phyloP scores from a whole-genome alignment of 2,888 invertebrate species.

The Plagodis pulveraria region DNA sequence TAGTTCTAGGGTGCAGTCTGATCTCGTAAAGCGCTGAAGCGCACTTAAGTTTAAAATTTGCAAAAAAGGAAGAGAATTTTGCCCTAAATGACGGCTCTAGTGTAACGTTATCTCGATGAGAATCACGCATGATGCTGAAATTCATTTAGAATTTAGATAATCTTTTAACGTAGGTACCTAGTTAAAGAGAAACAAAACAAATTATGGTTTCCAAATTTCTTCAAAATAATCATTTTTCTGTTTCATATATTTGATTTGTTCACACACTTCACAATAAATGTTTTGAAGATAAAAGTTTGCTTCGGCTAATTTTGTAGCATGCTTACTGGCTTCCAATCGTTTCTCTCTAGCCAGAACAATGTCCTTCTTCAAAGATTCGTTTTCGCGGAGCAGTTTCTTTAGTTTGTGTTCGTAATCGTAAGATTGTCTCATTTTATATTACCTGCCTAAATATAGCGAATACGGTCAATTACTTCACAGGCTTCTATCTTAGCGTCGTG shows the following conservation, averaged over 20 bases:
- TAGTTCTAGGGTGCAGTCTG: no score
- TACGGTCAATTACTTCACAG: background rate
- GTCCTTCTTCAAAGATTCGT: slow-evolving; percentile 50
- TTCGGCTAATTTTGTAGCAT: slow-evolving; percentile 60
- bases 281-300: slow-evolving; percentile 63
- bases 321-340: slow-evolving; percentile 58
- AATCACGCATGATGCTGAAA: no score
- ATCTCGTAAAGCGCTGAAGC: no score
- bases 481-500: slow-evolving; percentile 34
- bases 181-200: no score
- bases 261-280: slow-evolving; percentile 48
- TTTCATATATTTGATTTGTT: slow-evolving; percentile 52
- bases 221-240: background rate
- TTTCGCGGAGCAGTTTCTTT: slow-evolving; percentile 52
- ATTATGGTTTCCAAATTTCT: no score
- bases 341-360: slow-evolving; percentile 54
- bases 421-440: slow-evolving; percentile 31
- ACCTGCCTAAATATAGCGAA: no score
- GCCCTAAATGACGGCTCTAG: no score
- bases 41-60: no score
- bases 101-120: no score
- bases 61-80: no score
- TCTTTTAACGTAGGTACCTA: no score
- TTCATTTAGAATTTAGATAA: no score
- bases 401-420: slow-evolving; percentile 37